These are phyloP conservation scores for Antechinus flavipes DNA, from an alignment of 2,113 vertebrate genomes.

Conservation along the genomic window DNA sequence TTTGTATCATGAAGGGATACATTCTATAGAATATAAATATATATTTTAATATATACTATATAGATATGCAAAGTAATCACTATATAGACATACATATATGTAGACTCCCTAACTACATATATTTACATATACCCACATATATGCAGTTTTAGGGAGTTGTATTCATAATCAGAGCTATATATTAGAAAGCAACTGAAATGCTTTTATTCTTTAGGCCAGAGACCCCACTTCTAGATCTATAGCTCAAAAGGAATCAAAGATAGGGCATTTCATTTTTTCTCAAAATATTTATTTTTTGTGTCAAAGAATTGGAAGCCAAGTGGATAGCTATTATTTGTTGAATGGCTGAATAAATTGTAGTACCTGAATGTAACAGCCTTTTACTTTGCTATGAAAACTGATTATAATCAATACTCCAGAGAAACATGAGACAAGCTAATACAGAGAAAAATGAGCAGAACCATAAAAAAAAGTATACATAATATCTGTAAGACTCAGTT, in stretches of 20 bases:
- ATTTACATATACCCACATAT: too few species aligned
- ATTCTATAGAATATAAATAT: neutral
- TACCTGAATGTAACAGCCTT: neutral
- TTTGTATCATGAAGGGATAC: neutral
- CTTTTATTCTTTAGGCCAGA: neutral
- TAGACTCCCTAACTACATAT: too few species aligned
- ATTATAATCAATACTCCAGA: neutral
- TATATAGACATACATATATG: too few species aligned
- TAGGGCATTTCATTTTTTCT: neutral
- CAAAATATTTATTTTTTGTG: neutral
- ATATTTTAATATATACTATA: neutral
- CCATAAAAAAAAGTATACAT: neutral
- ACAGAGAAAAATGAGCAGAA: neutral
- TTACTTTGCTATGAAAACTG: neutral
- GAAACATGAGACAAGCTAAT: neutral
- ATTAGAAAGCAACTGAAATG: neutral
- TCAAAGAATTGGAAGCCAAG: neutral
- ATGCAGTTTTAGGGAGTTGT: neutral
- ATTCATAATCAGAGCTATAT: neutral
- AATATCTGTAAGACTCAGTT: neutral
- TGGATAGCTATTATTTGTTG: neutral
- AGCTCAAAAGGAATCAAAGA: neutral
- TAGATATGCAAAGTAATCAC: too few species aligned
- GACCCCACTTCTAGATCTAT: neutral
- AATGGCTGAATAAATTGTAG: neutral